phyloP scores from a whole-genome alignment of 2,113 vertebrate species.

The Mormoops blainvillei region DNA sequence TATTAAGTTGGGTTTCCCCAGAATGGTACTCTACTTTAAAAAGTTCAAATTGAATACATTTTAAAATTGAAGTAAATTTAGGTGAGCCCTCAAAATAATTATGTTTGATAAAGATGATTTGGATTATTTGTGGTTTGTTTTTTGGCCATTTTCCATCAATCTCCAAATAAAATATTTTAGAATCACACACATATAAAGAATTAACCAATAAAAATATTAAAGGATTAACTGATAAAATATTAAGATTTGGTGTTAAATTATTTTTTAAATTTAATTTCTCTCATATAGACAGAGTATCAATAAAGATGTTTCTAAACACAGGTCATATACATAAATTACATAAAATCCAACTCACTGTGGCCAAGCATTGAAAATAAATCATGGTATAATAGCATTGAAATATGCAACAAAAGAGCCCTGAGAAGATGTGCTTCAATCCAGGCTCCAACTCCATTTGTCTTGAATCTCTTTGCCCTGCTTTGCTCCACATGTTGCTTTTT shows the following conservation, averaged over 20 bases:
- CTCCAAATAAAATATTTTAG: not conserved
- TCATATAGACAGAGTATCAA: not conserved
- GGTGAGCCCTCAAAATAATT: not conserved
- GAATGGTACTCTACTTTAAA: not conserved
- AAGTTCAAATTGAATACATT: not conserved
- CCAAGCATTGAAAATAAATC: not conserved
- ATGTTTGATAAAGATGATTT: not conserved
- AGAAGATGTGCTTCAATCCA: not conserved
- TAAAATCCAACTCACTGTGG: not conserved
- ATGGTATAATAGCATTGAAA: not conserved
- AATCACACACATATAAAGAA: not conserved
- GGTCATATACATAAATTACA: not conserved
- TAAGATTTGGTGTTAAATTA: not conserved
- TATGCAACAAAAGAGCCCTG: not conserved
- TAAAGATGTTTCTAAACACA: not conserved
- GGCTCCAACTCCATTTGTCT: not conserved
- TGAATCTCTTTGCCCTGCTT: not conserved
- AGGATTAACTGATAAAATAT: not conserved
- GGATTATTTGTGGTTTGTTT: not conserved
- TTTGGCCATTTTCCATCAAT: not conserved
- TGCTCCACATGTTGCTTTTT: not conserved
- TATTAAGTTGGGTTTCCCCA: not conserved
- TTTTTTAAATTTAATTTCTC: constrained; percentile 14
- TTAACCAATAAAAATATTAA: not conserved
- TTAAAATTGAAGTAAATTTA: not conserved